Evolutionary conservation across 2,888 invertebrate genomes (phyloP).

Genomic region (Polydesmus complanatus): DNA sequence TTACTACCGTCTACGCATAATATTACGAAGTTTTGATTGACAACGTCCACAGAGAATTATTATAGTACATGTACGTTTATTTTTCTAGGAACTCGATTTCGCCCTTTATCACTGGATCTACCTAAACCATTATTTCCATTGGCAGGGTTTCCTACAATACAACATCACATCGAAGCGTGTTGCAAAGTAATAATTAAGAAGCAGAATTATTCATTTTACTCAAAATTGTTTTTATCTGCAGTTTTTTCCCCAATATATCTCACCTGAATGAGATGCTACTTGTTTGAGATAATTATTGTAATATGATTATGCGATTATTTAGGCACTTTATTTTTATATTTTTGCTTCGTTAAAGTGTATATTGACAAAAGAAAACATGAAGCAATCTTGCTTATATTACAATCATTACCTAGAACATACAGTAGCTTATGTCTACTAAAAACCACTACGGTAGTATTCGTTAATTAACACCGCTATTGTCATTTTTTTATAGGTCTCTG

Average conservation of each 20-base stretch:
- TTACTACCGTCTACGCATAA: neutral
- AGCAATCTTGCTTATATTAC: no score
- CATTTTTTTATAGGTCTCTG: neutral
- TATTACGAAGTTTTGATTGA: neutral
- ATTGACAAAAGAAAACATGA: no score
- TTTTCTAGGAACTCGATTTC: conserved; percentile 81
- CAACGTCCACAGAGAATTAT: neutral
- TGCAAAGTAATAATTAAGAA: no score
- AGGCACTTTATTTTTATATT: no score
- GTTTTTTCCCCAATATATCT: no score
- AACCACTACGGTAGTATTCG: conserved; percentile 67
- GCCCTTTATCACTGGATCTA: conserved; percentile 89
- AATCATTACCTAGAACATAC: no score
- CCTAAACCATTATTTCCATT: conserved; percentile 96
- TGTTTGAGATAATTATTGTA: conserved; percentile 86
- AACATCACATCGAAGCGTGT: conserved; percentile 94
- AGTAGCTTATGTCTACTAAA: conserved; percentile 86
- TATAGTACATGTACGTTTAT: neutral
- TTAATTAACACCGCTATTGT: conserved; percentile 28
- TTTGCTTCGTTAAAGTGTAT: no score
- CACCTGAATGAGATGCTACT: no score
- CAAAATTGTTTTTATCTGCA: no score
- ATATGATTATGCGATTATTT: no score
- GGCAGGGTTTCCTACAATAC: conserved; percentile 87
- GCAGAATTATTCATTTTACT: no score